Percentiles rank a stretch among this genome's conserved stretches.
Evolutionary conservation across 2,797 vertebrate species (phyloP).

Genomic region (Lepilemur ruficaudatus): DNA sequence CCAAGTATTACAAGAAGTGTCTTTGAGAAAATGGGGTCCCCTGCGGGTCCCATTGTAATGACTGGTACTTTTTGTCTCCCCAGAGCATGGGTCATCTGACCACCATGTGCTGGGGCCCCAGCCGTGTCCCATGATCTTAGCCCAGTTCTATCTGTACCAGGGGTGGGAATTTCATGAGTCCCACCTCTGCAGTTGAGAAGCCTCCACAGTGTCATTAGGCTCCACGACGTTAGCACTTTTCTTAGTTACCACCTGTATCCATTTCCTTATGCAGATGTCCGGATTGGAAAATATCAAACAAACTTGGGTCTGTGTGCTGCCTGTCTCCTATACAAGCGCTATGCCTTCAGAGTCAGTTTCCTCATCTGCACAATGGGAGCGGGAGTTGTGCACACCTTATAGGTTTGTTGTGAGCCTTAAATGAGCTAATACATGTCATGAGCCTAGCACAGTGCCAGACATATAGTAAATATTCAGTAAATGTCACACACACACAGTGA

Average conservation of each 20-base stretch:
- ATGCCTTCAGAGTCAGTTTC: neutral
- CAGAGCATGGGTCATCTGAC: neutral
- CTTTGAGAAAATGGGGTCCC: neutral
- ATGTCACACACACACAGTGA: neutral
- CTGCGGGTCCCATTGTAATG: accelerated
- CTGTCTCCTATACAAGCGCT: neutral
- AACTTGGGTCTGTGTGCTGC: neutral
- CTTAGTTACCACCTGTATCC: neutral
- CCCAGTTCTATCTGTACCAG: neutral
- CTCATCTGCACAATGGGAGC: neutral
- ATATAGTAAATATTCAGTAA: neutral
- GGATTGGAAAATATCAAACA: neutral
- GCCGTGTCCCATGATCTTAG: neutral
- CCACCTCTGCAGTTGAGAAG: neutral
- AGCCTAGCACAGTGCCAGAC: neutral
- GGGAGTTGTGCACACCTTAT: neutral
- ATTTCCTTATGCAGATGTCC: neutral
- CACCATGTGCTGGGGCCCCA: neutral
- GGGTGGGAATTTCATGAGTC: neutral
- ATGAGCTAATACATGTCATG: neutral
- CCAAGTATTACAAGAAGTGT: neutral
- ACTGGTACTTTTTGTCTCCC: neutral
- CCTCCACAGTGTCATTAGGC: neutral
- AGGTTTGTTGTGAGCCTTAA: neutral
- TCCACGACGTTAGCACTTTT: neutral